A percentile compares a stretch with the other conserved stretches of the same genome.
phyloP scores from a whole-genome alignment of 2,888 invertebrate species.

The Drosophila merina region DNA sequence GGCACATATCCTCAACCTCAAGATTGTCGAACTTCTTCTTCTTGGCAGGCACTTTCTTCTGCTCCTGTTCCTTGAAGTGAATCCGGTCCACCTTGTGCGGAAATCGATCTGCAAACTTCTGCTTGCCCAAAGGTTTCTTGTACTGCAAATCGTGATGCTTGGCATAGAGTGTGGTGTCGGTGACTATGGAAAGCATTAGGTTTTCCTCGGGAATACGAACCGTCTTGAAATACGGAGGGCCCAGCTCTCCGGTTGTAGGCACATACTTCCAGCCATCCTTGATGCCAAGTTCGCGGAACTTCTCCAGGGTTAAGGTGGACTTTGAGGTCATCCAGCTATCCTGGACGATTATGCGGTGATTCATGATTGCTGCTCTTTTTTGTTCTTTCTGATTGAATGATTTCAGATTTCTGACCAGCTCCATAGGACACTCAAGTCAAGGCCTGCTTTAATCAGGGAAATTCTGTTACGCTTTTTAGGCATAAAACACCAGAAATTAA shows the following conservation, averaged over 20 bases:
- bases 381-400: neutral
- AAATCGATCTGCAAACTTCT: too few species aligned
- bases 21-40: neutral
- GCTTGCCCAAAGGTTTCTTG: too few species aligned
- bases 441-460: neutral
- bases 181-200: neutral
- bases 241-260: neutral
- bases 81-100: too few species aligned
- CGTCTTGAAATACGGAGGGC: neutral
- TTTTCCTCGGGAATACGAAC: neutral
- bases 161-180: neutral
- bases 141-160: neutral
- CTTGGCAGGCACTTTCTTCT: neutral
- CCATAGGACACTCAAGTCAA: neutral
- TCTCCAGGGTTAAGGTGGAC: neutral
- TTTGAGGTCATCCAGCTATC: slow-evolving; percentile 5
- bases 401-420: too few species aligned
- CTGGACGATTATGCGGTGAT: neutral
- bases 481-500: neutral
- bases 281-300: neutral
- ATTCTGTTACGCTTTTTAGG: neutral
- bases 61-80: neutral
- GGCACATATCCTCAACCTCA: slow-evolving; percentile 16
- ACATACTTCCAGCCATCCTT: neutral
- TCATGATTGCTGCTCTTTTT: neutral